These are phyloP conservation scores for Folsomia candida DNA, from an alignment of 2,888 invertebrate genomes.

Conservation along the genomic window DNA sequence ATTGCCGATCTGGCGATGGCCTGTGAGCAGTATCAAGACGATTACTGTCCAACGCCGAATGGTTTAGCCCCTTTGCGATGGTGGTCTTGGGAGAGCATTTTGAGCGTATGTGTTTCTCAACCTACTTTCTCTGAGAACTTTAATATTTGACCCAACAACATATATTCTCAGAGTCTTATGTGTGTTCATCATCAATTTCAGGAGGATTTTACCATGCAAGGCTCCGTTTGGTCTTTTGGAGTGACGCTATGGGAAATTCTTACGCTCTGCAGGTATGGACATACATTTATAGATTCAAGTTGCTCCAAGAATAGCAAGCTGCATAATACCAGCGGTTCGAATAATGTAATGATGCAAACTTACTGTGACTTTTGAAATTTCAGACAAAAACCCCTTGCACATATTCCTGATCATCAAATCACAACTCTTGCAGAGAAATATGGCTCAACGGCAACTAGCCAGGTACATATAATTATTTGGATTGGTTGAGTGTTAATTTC, in stretches of 20 bases:
- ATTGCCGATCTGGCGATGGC: conserved; percentile 66
- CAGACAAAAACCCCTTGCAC: conserved; percentile 63
- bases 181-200: conserved; percentile 52
- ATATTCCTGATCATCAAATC: conserved; percentile 63
- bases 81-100: conserved; percentile 66
- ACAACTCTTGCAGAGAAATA: conserved; percentile 64
- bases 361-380: no score
- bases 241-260: conserved; percentile 67
- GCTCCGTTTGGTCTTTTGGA: conserved; percentile 65
- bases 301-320: no score
- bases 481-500: not conserved
- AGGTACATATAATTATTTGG: conserved; percentile 30
- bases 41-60: conserved; percentile 65
- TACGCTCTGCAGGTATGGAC: conserved; percentile 61
- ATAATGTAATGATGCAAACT: no score
- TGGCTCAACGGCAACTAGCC: conserved; percentile 44
- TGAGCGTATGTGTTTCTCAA: conserved; percentile 57
- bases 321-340: no score
- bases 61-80: conserved; percentile 64
- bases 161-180: not conserved
- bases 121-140: not conserved
- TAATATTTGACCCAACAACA: not conserved
- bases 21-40: conserved; percentile 63
- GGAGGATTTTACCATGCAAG: conserved; percentile 65
- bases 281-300: no score